These are phyloP conservation scores for Hydrocynus forskahlii DNA, from an alignment of 2,797 vertebrate genomes.

Conservation along the genomic window DNA sequence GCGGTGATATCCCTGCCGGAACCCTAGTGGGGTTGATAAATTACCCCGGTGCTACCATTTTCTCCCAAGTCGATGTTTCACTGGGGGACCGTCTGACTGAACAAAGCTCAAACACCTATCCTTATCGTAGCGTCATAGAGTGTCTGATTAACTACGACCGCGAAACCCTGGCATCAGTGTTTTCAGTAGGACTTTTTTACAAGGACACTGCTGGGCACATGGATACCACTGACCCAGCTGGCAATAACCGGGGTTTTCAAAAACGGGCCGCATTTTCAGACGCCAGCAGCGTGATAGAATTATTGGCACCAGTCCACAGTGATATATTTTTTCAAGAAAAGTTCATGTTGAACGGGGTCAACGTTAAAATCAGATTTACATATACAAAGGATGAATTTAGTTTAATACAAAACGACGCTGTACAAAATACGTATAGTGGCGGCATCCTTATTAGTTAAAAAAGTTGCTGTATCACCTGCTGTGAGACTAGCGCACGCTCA, in stretches of 20 bases:
- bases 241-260: background rate
- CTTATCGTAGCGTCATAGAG: background rate
- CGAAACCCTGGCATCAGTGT: background rate
- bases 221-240: no score
- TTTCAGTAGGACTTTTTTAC: background rate
- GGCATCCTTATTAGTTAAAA: no score
- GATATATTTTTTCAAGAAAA: constrained; percentile 12
- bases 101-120: constrained; percentile 6
- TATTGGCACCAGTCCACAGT: background rate
- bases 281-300: background rate
- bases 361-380: background rate
- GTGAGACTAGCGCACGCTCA: background rate
- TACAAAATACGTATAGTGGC: no score
- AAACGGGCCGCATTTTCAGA: background rate
- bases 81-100: background rate
- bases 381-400: background rate
- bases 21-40: no score
- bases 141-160: background rate
- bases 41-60: background rate
- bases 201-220: background rate
- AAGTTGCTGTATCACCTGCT: no score
- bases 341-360: background rate
- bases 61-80: constrained; percentile 8
- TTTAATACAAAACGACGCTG: no score
- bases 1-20: background rate